Evolutionary conservation across 2,888 invertebrate genomes (phyloP).

Genomic region (Podotricha telesiphe): DNA sequence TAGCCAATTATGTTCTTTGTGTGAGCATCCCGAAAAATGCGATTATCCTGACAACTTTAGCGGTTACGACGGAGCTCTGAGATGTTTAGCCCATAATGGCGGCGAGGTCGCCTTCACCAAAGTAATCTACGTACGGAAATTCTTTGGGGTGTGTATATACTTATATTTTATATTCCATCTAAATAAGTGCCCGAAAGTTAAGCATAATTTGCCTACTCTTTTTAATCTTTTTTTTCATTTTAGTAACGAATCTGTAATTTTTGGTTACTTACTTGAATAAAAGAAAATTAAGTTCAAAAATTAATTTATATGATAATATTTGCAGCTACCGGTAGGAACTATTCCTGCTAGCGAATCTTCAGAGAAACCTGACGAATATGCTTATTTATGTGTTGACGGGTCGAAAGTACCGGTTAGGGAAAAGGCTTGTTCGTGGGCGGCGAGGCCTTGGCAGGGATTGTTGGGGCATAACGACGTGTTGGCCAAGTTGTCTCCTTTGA

Average conservation of each 20-base stretch:
- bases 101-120: constrained; percentile 95
- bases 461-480: constrained; percentile 86
- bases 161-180: neutral
- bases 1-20: constrained; percentile 90
- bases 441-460: constrained; percentile 92
- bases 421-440: constrained; percentile 90
- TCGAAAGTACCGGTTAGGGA: constrained; percentile 86
- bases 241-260: neutral
- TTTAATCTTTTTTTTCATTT: neutral
- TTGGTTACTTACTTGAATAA: neutral
- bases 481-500: constrained; percentile 77
- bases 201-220: constrained; percentile 11
- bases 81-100: constrained; percentile 90
- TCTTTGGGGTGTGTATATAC: constrained; percentile 87
- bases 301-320: neutral
- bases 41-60: constrained; percentile 93
- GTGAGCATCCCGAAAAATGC: constrained; percentile 89
- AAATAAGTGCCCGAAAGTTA: constrained; percentile 9
- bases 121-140: constrained; percentile 90
- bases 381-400: constrained; percentile 92
- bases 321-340: constrained; percentile 85
- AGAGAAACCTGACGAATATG: constrained; percentile 86
- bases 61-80: constrained; percentile 93
- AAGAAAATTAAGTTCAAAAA: neutral
- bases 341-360: constrained; percentile 82